phyloP scores from a whole-genome alignment of 1,140 invertebrate species.

The Paralvinella palmiformis region DNA sequence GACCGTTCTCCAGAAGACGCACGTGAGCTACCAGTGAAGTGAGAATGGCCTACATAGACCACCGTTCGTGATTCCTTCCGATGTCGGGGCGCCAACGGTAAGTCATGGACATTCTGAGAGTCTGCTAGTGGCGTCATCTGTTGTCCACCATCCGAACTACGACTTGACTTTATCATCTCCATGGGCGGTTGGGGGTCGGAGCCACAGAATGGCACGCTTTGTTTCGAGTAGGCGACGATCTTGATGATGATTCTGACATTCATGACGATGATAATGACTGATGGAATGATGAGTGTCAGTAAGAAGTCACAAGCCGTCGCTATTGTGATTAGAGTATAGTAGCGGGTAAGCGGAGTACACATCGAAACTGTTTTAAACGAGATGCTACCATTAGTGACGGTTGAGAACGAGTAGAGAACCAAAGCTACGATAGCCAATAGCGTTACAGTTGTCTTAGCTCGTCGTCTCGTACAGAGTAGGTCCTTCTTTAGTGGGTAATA shows the following conservation, averaged over 20 bases:
- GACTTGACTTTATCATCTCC: constrained; percentile 31
- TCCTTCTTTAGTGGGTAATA: constrained; percentile 66
- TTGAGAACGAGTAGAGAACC: constrained; percentile 59
- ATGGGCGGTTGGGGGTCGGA: no score
- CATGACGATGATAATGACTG: constrained; percentile 62
- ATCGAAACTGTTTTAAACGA: not conserved
- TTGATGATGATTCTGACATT: constrained; percentile 62
- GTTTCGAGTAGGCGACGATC: constrained; percentile 51
- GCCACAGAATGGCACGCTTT: no score
- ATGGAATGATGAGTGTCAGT: constrained; percentile 64
- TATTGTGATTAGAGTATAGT: constrained; percentile 52
- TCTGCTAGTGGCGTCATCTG: constrained; percentile 9
- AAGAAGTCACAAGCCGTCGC: constrained; percentile 65
- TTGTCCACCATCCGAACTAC: not conserved
- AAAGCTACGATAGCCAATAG: constrained; percentile 54
- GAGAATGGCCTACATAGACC: not conserved
- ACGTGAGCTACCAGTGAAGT: not conserved
- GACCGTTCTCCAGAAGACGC: not conserved
- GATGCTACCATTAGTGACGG: constrained; percentile 48
- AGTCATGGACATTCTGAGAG: not conserved
- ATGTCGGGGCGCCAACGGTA: not conserved
- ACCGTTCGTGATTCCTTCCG: not conserved
- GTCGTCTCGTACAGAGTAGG: constrained; percentile 66
- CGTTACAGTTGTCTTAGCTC: constrained; percentile 58
- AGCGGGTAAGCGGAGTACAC: constrained; percentile 25